Base-by-base conservation (phyloP, 2,113 vertebrate genomes). In the Apistogramma diplotaenia region DNA sequence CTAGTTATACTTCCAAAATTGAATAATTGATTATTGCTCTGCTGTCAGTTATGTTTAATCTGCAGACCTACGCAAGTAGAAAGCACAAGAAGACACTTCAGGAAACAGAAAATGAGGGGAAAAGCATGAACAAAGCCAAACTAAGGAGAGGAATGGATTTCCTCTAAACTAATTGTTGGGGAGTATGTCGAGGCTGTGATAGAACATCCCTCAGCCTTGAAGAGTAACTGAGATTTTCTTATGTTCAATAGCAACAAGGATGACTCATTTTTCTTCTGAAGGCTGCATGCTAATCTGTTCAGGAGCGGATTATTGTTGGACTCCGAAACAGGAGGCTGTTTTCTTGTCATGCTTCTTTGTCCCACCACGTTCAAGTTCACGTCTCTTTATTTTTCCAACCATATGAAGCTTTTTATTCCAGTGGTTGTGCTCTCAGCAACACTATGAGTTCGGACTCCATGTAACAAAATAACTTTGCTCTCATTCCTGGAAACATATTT, bases 21-120 rank as follows among this genome's bases (percentile, higher is more conserved):
- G 56, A 88, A 75, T 59, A 25, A 27, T 18, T 46, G 31, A 78
- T n/a, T n/a, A n/a, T n/a, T n/a, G n/a, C n/a, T n/a, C n/a, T n/a
- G n/a, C n/a, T n/a, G n/a, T n/a, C n/a, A n/a, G n/a, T n/a, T n/a
- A n/a, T n/a, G n/a, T n/a, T n/a, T n/a, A 13, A 67, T 53, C 31
- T 16, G 25, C 11, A 76, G 43, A 35, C 35, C 19, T 74, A 53
- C 54, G 54, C 29, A 75, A 54, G 61, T 53, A 6, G 29, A 27
- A 53, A 54, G 21, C 13, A 58, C 43, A 33, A 40, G 9, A 23
- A 18, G 6, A 0, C 19, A 27, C 13, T 25, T 65, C 2, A 46
- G 27, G 12, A 25, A 67, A 54, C 10, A 11, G 12, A 46, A 27
- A 73, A 2, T 43, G 15, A 8, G 11, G 18, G 37, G 27, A 35